These are phyloP conservation scores for Araneus ventricosus DNA, from an alignment of 1,140 invertebrate genomes.

Conservation along the genomic window DNA sequence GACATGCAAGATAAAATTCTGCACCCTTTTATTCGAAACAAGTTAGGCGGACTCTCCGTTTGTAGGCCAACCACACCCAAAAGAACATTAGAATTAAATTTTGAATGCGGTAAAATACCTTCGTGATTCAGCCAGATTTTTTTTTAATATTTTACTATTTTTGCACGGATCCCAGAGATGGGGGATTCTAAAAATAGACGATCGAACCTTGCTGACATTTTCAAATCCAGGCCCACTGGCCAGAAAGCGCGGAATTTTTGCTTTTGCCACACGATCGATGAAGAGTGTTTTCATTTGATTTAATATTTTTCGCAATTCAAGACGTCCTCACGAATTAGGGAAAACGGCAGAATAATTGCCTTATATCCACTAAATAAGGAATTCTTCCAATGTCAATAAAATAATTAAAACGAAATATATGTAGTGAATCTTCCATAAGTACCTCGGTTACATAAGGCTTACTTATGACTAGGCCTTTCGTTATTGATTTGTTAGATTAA, in stretches of 20 bases:
- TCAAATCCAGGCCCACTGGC: constrained; percentile 19
- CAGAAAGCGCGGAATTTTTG: constrained; percentile 48
- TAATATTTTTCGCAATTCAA: not conserved
- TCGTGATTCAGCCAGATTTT: constrained; percentile 57
- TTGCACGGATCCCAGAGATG: constrained; percentile 61
- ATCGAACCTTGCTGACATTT: constrained; percentile 68
- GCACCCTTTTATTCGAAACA: constrained; percentile 62
- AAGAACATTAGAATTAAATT: constrained; percentile 71
- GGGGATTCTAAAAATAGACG: constrained; percentile 62
- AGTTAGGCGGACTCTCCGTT: constrained; percentile 37
- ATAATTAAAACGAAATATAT: too few species aligned
- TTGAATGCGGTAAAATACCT: constrained; percentile 69
- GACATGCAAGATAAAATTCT: constrained; percentile 44
- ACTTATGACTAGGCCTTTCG: too few species aligned
- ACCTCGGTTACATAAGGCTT: too few species aligned
- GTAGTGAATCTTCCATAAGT: too few species aligned
- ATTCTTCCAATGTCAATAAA: too few species aligned
- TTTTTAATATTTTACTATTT: constrained; percentile 69
- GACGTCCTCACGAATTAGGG: not conserved
- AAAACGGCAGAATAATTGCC: too few species aligned
- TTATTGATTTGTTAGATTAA: too few species aligned
- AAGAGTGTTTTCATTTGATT: not conserved
- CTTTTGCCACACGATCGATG: constrained; percentile 55
- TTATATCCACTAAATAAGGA: too few species aligned
- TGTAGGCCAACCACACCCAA: constrained; percentile 71